Evolutionary conservation across 2,797 vertebrate species (phyloP), one percentile per base, ranked within the genome.

Genomic region (Phyllotis vaccarum): DNA sequence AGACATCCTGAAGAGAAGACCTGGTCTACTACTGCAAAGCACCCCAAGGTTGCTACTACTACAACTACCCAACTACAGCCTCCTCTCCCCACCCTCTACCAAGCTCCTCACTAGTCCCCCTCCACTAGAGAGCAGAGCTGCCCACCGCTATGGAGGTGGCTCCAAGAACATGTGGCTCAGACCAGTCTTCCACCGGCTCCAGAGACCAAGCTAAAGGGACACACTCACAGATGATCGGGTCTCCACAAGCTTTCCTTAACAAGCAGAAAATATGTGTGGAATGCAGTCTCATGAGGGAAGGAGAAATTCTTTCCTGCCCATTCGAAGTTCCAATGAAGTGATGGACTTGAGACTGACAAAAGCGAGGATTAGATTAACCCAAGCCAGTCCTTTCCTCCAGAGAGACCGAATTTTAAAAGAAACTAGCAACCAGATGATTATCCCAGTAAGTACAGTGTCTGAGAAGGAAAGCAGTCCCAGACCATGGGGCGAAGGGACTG

Each of bases 1-100:
- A 34, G 46, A 49, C 46, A 5, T 19, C 24, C 12, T 34, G 27
- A 58, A 58, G 27, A 83, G 34, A 68, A 85, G 27, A 29, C 7
- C 17, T 16, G 16, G 85, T 72, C 22, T 54, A 56, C 34, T 72
- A 21, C 21, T 16, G 21, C 54, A n/a, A n/a, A 93, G 60, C 34
- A 76, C 43, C 49, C 49, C 52, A 72, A 19, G n/a, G 75, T 7
- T 56, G 2, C 78, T 43, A 9, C 12, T 31, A 34, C 27, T 0
- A 1, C 37, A 70, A 22, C 29, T 21, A 6, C 37, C 16, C 64
- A 31, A 16, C 34, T 24, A 31, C 11, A 19, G 24, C 2, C 58
- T 16, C 40, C 16, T 6, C 5, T 11, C n/a, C 27, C 54, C 0
- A 0, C 9, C 46, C 46, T 9, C 46, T 49, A 9, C 46, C 46